Base-by-base conservation (phyloP, 1,140 invertebrate genomes). In the Hylaeus volcanicus region DNA sequence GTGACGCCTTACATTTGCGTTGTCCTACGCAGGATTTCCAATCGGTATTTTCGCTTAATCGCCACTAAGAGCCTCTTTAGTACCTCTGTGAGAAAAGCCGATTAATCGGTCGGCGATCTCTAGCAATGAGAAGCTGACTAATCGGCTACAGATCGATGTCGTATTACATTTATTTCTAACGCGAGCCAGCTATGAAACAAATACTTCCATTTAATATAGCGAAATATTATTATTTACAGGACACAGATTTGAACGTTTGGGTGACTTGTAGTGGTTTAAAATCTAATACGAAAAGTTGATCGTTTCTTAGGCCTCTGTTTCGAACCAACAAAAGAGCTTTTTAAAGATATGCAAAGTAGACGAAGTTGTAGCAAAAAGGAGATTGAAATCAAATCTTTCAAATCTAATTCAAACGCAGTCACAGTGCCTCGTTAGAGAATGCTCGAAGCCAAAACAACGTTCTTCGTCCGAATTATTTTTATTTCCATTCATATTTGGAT, bases 61-160 rank as follows among this genome's bases (percentile, higher is more conserved):
- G 5, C 26, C 11, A 3, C 11, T 11, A 58, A 51, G 43, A 5
- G 26, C 4, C 12, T 53, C 48, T n/a, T 43, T 41, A 55, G 61
- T 64, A 41, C 26, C 37, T 6, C 8, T 51, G 15, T 5, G 9
- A 48, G 74, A 12, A 77, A 60, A 77, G 68, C 65, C 55, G 56
- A 69, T 77, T 77, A 77, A 41, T 11, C 5, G 74, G 43, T 60
- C 37, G 43, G 1, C 45, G 74, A 77, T 60, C 74, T 11, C 65
- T 41, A 53, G 4, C 11, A 61, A 53, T 63, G 58, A 63, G 39
- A 43, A 61, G 58, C 58, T 45, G 45, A 14, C 66, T 63, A 61
- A 78, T 71, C 39, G 58, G 48, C 5, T 72, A 5, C 41, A 45
- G 69, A 64, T 76, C 64, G 53, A 2, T 55, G 12, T 14, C 2